Evolutionary conservation across 2,113 vertebrate genomes (phyloP), one percentile per base, ranked within the genome.

Genomic region (Albula goreensis): DNA sequence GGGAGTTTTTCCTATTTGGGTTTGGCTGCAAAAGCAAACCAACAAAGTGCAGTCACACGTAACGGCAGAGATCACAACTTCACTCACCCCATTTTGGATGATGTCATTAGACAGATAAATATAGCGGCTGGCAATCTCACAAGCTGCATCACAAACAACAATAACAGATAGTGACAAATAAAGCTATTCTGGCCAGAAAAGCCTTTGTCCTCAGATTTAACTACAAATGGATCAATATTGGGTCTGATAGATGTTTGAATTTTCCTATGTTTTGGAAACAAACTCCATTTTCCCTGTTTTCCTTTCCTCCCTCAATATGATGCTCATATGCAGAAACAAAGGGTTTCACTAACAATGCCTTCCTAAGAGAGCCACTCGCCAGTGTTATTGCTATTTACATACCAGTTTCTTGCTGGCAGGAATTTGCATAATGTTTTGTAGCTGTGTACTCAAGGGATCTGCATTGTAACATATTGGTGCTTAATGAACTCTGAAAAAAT

Each of bases 401-500:
- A 98, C 96, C 96, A 96, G 97, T 96, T 96, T 94, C 94, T 93
- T 90, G 96, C 95, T 96, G 94, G 95, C 91, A 92, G 90, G 90
- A 95, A 98, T 99, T 99, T 97, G 97, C 98, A 99, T 99, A 99
- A 98, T 97, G 96, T 97, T 98, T 97, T 96, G 96, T 97, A 96
- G 96, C 94, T 91, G 93, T 93, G 85, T 96, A 95, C 98, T 98
- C 98, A 95, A 94, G 98, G 97, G 98, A 97, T 93, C 95, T 92
- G 96, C 97, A 98, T 96, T 98, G 97, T 98, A 99, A 98, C 98
- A 98, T 99, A 99, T 98, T 98, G 98, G 97, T 98, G 97, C 97
- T 98, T 99, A 99, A 99, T 99, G 98, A 99, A 99, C 97, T 99
- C 98, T 99, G 97, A 99, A 99, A 99, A 99, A 99, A 98, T 98